These are phyloP conservation scores for Oreochromis aureus DNA, from an alignment of 2,113 vertebrate species.

Conservation along the genomic window DNA sequence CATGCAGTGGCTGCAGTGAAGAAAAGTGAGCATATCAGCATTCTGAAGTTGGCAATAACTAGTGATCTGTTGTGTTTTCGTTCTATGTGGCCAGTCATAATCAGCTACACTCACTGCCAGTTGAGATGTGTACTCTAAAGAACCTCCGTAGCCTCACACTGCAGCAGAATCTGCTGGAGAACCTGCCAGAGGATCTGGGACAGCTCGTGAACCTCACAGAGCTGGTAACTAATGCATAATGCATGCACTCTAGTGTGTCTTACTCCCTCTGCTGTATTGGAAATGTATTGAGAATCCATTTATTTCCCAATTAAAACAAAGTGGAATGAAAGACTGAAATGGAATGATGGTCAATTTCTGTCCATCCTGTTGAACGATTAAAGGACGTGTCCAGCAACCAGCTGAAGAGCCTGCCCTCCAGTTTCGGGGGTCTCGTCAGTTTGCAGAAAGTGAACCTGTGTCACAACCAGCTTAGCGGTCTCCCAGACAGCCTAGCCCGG, in stretches of 20 bases:
- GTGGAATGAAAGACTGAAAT: background rate
- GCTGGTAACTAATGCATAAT: conserved; percentile 72
- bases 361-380: background rate
- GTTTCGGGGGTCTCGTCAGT: conserved; percentile 72
- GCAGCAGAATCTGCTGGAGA: conserved; percentile 83
- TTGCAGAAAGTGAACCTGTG: conserved; percentile 80
- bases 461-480: conserved; percentile 79
- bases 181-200: conserved; percentile 79
- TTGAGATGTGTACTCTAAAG: conserved; percentile 75
- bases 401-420: conserved; percentile 75
- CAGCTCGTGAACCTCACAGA: conserved; percentile 80
- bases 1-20: background rate
- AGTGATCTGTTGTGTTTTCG: background rate
- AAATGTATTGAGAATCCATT: background rate
- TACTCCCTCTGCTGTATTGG: background rate
- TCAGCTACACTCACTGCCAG: conserved; percentile 78
- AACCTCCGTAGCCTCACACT: conserved; percentile 80
- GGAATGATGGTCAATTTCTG: background rate
- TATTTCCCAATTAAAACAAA: background rate
- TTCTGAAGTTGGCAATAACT: background rate
- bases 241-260: background rate
- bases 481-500: conserved; percentile 79
- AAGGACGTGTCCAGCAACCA: conserved; percentile 87
- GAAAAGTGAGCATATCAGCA: background rate
- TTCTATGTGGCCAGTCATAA: conserved; percentile 79